Conservation (phyloP, 2,113 vertebrate species). For the Phoxinus phoxinus region DNA sequence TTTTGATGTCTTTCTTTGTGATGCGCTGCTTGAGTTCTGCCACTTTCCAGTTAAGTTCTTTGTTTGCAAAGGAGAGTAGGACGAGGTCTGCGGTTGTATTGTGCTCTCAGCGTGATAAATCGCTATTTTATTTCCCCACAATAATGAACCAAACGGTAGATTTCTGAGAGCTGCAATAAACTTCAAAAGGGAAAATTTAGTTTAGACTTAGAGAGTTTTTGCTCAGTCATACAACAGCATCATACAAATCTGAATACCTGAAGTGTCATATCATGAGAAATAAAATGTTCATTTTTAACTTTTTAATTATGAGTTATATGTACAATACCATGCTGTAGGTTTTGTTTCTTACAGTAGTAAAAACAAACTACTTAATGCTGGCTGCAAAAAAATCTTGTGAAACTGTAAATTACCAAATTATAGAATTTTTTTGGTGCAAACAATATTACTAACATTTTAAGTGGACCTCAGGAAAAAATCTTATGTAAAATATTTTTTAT, state of each 20-base stretch:
- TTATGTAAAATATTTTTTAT: neutral
- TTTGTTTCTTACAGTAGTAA: neutral
- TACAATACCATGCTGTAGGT: neutral
- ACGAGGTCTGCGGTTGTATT: neutral
- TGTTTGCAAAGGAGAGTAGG: neutral
- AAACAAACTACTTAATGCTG: neutral
- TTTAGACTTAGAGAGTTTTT: neutral
- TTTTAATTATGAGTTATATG: neutral
- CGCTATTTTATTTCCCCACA: neutral
- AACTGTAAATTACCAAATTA: neutral
- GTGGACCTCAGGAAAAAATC: neutral
- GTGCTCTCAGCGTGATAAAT: neutral
- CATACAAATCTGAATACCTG: neutral
- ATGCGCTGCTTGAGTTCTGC: neutral
- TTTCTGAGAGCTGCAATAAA: neutral
- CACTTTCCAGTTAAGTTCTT: neutral
- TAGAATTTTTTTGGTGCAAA: neutral
- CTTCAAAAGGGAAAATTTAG: neutral
- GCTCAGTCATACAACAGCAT: neutral
- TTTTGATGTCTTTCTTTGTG: neutral
- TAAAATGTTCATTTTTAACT: neutral
- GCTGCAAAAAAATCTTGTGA: neutral
- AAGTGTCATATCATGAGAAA: neutral
- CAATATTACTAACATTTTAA: neutral
- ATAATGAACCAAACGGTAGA: conserved; percentile 14